A percentile compares a stretch with the other conserved stretches of the same genome.
These are phyloP conservation scores for Odontamblyopus lacepedii DNA, from an alignment of 2,797 vertebrate genomes.

Conservation along the genomic window DNA sequence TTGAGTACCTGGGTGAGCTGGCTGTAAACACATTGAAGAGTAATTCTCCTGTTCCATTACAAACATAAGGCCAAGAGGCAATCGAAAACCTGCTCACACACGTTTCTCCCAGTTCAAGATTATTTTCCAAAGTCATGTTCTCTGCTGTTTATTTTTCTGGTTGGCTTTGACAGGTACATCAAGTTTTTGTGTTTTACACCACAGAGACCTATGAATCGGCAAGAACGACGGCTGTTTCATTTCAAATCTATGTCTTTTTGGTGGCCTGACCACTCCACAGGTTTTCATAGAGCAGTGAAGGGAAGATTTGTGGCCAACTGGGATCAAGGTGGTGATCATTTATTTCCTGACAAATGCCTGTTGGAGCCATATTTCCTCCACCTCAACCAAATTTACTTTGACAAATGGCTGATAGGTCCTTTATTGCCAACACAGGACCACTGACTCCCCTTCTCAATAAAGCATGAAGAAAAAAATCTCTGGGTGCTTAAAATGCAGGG, in stretches of 20 bases:
- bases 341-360: conserved; percentile 39
- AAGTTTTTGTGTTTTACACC: conserved; percentile 28
- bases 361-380: conserved; percentile 22
- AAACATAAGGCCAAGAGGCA: conserved; percentile 27
- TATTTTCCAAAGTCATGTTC: conserved; percentile 40
- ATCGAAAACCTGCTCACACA: conserved; percentile 10
- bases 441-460: conserved; percentile 26
- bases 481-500: conserved; percentile 5
- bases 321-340: conserved; percentile 53
- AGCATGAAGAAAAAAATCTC: conserved; percentile 20
- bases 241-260: conserved; percentile 48
- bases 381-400: conserved; percentile 32
- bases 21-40: conserved; percentile 25
- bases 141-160: conserved; percentile 39
- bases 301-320: conserved; percentile 45
- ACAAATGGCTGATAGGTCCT: conserved; percentile 34
- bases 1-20: not conserved
- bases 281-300: conserved; percentile 22
- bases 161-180: conserved; percentile 47
- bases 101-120: conserved; percentile 36
- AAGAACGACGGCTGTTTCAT: conserved; percentile 41
- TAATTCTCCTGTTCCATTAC: conserved; percentile 11
- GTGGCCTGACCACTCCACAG: conserved; percentile 13
- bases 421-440: conserved; percentile 25
- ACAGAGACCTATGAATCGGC: conserved; percentile 37